Evolutionary conservation across 2,888 invertebrate genomes (phyloP).

Genomic region (Strigamia transsilvanica): DNA sequence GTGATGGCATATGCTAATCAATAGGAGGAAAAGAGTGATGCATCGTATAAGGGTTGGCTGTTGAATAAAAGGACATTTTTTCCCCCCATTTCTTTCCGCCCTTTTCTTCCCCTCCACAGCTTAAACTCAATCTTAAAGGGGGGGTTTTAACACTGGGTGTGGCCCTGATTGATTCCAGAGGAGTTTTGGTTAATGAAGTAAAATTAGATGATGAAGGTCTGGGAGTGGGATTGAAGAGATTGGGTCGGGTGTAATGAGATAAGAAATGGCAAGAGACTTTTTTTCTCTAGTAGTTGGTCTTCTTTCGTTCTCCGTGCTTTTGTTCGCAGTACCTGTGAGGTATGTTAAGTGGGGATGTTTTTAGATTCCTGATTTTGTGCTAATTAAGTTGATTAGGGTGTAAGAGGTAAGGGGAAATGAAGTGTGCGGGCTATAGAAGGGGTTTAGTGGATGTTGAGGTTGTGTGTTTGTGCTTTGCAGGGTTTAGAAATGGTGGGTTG

Average conservation of each 20-base stretch:
- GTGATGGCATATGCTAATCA: constrained; percentile 47
- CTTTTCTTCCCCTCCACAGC: neutral
- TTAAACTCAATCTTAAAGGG: neutral
- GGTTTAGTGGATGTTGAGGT: constrained; percentile 20
- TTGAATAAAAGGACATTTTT: constrained; percentile 39
- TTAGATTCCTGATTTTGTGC: constrained; percentile 45
- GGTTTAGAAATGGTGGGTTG: neutral
- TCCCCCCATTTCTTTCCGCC: neutral
- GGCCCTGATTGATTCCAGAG: constrained; percentile 40
- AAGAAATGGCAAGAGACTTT: constrained; percentile 16
- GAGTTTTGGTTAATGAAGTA: constrained; percentile 49
- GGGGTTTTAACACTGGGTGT: constrained; percentile 13
- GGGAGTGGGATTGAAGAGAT: constrained; percentile 25
- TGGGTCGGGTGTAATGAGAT: constrained; percentile 46
- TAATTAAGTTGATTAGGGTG: constrained; percentile 43
- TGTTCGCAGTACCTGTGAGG: constrained; percentile 25
- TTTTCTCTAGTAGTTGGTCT: neutral
- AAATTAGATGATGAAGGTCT: constrained; percentile 45
- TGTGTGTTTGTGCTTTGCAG: constrained; percentile 27
- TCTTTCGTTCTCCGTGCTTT: neutral
- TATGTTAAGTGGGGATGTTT: constrained; percentile 43
- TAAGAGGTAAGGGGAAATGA: constrained; percentile 24
- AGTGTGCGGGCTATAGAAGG: constrained; percentile 4
- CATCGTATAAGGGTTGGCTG: constrained; percentile 13
- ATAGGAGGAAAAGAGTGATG: constrained; percentile 35